Evolutionary conservation across 2,797 vertebrate genomes (phyloP).

Genomic region (Sebastes baramenuke): DNA sequence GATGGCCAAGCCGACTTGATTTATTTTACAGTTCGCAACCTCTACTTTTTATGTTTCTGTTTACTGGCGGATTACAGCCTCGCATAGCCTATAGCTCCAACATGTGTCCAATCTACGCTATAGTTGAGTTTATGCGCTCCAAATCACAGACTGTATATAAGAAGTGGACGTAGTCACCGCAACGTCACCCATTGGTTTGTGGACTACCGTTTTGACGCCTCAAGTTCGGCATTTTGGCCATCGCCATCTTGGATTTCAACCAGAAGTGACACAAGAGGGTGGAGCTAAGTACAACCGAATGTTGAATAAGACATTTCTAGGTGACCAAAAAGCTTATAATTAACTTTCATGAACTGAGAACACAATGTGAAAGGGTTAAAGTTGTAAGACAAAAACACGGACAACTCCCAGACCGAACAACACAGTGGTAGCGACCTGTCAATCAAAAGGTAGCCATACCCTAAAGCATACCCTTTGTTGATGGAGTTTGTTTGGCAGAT

Average conservation of each 20-base stretch:
- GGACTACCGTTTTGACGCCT: accelerated
- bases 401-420: not conserved
- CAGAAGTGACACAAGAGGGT: too few species aligned
- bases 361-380: not conserved
- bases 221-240: too few species aligned
- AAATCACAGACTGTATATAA: not conserved
- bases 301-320: not conserved
- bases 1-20: not conserved
- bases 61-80: not conserved
- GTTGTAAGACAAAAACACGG: not conserved
- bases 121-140: not conserved
- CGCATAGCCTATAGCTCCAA: not conserved
- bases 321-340: not conserved
- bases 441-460: not conserved
- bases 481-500: not conserved
- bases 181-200: too few species aligned
- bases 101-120: not conserved
- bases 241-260: too few species aligned
- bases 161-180: too few species aligned
- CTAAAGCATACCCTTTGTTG: not conserved
- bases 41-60: not conserved
- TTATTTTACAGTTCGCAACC: not conserved
- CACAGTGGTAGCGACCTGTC: not conserved
- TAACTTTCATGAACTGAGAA: too few species aligned
- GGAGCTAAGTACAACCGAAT: too few species aligned